These are phyloP conservation scores for Morus bassanus DNA, from an alignment of 2,797 vertebrate genomes.

Conservation along the genomic window DNA sequence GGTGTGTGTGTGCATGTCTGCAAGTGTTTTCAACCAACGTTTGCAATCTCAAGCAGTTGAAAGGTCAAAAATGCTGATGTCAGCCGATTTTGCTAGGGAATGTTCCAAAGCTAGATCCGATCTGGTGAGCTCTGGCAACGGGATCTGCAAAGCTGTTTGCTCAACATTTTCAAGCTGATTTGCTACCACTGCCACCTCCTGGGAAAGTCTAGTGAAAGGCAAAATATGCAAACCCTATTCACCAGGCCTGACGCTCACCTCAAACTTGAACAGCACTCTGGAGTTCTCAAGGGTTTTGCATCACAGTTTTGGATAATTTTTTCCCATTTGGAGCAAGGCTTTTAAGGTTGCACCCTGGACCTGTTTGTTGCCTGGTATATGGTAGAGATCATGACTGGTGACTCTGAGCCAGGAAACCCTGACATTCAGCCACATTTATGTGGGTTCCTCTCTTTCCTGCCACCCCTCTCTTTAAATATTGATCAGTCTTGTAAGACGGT, in stretches of 20 bases:
- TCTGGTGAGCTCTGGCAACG: accelerated
- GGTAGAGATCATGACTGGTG: background rate
- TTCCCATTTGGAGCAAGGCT: background rate
- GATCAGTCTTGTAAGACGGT: accelerated
- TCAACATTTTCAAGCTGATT: background rate
- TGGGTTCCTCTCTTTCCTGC: background rate
- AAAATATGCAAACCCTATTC: background rate
- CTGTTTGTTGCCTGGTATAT: background rate
- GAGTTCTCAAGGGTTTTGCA: background rate
- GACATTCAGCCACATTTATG: background rate
- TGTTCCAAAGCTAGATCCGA: background rate
- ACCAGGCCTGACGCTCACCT: background rate
- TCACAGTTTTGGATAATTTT: background rate
- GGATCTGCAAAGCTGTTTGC: background rate
- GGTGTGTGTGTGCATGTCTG: accelerated
- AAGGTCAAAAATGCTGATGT: background rate
- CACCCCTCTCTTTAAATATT: too few species aligned
- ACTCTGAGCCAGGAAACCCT: background rate
- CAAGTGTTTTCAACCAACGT: background rate
- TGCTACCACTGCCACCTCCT: background rate
- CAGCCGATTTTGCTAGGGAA: background rate
- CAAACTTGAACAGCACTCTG: accelerated
- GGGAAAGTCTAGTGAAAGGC: background rate
- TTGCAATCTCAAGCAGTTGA: background rate
- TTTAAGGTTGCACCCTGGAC: background rate